A percentile compares a stretch with the other conserved stretches of the same genome.
phyloP scores from a whole-genome alignment of 92 coral and sea anemone species.

The Paragorgia papillata region DNA sequence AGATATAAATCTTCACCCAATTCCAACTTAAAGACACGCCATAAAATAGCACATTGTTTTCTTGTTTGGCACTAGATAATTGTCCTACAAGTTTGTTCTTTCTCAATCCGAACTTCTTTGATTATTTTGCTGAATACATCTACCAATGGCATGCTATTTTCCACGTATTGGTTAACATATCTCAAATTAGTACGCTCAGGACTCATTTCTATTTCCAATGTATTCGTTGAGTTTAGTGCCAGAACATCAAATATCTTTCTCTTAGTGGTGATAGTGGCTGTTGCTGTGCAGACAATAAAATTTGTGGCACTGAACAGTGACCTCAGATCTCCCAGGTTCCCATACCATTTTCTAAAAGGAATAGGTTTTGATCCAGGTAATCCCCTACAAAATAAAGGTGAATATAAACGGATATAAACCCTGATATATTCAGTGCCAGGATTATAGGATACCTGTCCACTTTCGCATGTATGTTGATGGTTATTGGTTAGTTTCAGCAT shows the following conservation, averaged over 20 bases:
- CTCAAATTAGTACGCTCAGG: conserved; percentile 5
- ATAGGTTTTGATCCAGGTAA: conserved; percentile 25
- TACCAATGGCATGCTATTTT: background rate
- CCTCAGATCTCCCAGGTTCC: conserved; percentile 26
- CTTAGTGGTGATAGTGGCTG: conserved; percentile 8
- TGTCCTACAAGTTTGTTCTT: conserved; percentile 2
- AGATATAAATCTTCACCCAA: too few species aligned
- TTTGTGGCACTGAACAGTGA: conserved; percentile 1
- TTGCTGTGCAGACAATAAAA: background rate
- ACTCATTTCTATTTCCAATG: conserved; percentile 16
- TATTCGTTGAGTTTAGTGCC: background rate
- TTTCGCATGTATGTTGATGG: too few species aligned
- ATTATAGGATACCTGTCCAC: too few species aligned
- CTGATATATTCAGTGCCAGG: too few species aligned
- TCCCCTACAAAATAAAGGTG: conserved; percentile 15
- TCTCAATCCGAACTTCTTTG: background rate
- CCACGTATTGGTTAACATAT: conserved; percentile 1
- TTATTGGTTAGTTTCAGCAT: too few species aligned
- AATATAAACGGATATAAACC: too few species aligned
- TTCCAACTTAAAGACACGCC: too few species aligned
- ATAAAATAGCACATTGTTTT: conserved; percentile 17
- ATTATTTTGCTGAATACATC: conserved; percentile 6
- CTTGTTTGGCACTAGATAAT: conserved; percentile 18
- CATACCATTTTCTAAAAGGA: conserved; percentile 20
- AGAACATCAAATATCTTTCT: conserved; percentile 13